Evolutionary conservation across 2,888 invertebrate species (phyloP).

Genomic region (Drosophila putrida): DNA sequence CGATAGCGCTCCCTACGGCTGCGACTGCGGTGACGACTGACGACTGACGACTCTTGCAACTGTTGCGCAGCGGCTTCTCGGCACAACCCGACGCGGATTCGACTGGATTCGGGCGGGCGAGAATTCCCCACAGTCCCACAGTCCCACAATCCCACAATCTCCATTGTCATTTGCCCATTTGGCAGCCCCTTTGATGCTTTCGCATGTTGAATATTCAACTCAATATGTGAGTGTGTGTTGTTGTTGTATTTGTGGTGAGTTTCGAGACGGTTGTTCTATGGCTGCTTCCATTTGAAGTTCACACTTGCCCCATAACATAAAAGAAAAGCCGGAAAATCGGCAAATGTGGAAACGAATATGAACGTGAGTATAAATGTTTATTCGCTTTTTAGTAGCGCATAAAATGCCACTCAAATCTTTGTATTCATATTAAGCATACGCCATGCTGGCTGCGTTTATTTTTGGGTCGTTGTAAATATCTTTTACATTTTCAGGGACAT

Average conservation of each 20-base stretch:
- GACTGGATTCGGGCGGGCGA: conserved; percentile 58
- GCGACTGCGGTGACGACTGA: conserved; percentile 18
- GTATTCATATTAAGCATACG: conserved; percentile 31
- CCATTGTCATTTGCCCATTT: conserved; percentile 11
- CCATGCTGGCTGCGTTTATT: conserved; percentile 19
- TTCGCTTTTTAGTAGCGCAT: conserved; percentile 36
- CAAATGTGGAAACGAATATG: conserved; percentile 2
- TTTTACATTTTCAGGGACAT: conserved; percentile 31
- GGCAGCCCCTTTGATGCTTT: conserved; percentile 19
- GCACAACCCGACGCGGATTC: conserved; percentile 52
- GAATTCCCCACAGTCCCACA: conserved; percentile 24
- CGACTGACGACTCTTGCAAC: conserved; percentile 10
- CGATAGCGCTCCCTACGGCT: conserved; percentile 32
- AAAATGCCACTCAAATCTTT: conserved; percentile 25
- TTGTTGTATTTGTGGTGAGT: conserved; percentile 53
- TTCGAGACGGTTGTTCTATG: conserved; percentile 52
- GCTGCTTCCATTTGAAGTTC: conserved; percentile 48
- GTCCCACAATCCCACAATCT: conserved; percentile 7
- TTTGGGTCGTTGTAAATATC: conserved; percentile 25
- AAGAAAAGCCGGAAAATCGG: conserved; percentile 27
- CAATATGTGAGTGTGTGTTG: background rate
- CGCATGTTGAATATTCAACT: conserved; percentile 35
- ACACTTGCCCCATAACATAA: conserved; percentile 8
- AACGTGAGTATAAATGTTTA: conserved; percentile 23
- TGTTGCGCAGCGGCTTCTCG: conserved; percentile 50